Conservation (phyloP, 1,140 invertebrate species). For the Drosophila repleta region DNA sequence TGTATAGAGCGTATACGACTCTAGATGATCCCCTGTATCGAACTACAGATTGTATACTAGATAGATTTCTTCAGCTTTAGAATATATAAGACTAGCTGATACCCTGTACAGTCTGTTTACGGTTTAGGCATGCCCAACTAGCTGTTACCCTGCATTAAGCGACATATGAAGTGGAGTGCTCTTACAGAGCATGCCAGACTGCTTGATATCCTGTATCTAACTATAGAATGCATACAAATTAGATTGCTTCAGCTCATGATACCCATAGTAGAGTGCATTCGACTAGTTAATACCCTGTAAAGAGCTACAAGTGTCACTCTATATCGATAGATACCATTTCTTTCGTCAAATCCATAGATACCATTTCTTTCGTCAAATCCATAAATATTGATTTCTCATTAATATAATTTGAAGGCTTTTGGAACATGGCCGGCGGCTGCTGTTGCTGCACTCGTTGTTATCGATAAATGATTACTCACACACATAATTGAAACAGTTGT, state of each 20-base stretch:
- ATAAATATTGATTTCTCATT: background rate
- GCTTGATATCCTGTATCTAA: too few relatives aligned
- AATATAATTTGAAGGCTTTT: background rate
- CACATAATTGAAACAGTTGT: background rate
- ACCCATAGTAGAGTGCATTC: too few relatives aligned
- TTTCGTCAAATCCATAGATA: background rate
- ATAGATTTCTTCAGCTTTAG: too few relatives aligned
- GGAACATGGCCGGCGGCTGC: background rate
- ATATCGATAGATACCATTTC: background rate
- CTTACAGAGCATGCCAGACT: too few relatives aligned
- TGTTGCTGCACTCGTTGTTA: background rate
- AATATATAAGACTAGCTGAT: too few relatives aligned
- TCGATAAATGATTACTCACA: constrained; percentile 9
- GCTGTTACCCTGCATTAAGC: background rate
- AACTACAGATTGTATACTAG: too few relatives aligned
- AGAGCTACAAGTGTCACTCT: background rate
- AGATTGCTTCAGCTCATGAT: too few relatives aligned
- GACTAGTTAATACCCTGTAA: background rate
- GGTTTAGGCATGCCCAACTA: background rate
- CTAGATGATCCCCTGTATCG: too few relatives aligned
- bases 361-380: too few relatives aligned
- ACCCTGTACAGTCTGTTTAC: background rate
- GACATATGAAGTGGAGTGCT: too few relatives aligned
- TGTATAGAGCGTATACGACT: background rate
- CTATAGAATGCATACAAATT: too few relatives aligned